Conservation (phyloP, 1,140 invertebrate species). For the Thereuonema tuberculata region DNA sequence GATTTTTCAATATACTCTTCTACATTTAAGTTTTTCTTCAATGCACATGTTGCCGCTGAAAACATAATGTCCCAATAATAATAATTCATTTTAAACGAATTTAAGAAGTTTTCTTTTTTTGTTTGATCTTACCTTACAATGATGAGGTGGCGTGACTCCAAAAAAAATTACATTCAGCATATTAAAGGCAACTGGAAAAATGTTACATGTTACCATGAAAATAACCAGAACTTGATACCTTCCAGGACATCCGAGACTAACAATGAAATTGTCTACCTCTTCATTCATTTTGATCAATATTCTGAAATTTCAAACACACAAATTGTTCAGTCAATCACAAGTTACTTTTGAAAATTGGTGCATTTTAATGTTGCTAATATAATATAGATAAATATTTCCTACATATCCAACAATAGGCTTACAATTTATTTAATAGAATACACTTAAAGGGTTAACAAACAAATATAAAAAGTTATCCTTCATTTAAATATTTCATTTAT, state of each 20-base stretch:
- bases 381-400: too few species aligned
- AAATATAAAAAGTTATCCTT: too few species aligned
- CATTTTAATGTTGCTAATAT: too few species aligned
- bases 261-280: constrained; percentile 22
- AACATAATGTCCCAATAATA: constrained; percentile 17
- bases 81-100: neutral
- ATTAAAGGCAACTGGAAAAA: constrained; percentile 35
- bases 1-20: too few species aligned
- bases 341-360: too few species aligned
- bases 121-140: constrained; percentile 32
- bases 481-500: too few species aligned
- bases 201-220: constrained; percentile 33
- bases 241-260: constrained; percentile 26
- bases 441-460: too few species aligned
- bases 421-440: too few species aligned
- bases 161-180: constrained; percentile 34
- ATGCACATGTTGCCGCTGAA: constrained; percentile 22
- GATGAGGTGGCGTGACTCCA: constrained; percentile 34
- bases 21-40: constrained; percentile 19
- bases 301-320: too few species aligned
- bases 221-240: constrained; percentile 35
- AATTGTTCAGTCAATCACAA: too few species aligned
- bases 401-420: too few species aligned
- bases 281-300: too few species aligned
- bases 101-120: constrained; percentile 22